A percentile compares a stretch with the other conserved stretches of the same genome.
phyloP scores from a whole-genome alignment of 1,140 invertebrate genomes.

The Zeugodacus cucurbitae region DNA sequence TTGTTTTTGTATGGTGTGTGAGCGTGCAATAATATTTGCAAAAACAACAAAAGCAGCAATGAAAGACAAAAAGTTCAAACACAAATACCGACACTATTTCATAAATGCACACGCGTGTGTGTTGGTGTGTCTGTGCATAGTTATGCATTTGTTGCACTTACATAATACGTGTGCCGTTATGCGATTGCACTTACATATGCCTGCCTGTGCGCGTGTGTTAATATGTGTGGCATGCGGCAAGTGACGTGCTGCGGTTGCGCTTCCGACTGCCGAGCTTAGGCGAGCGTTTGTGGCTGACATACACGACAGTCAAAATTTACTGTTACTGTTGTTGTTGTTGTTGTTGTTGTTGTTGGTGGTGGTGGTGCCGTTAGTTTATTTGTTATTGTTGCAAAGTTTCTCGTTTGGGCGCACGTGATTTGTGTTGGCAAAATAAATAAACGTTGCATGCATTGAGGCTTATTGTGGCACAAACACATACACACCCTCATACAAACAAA shows the following conservation, averaged over 20 bases:
- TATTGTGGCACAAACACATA: background rate
- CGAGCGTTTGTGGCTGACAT: background rate
- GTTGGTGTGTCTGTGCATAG: background rate
- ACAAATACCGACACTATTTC: background rate
- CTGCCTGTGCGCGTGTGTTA: background rate
- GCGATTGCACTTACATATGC: background rate
- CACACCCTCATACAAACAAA: background rate
- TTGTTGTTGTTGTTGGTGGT: background rate
- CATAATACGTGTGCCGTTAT: background rate
- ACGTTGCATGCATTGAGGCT: background rate
- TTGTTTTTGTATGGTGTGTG: background rate
- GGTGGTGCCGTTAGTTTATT: background rate
- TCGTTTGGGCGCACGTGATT: slow-evolving; percentile 38
- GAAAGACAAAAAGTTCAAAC: background rate
- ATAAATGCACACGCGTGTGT: background rate
- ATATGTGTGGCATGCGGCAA: slow-evolving; percentile 13
- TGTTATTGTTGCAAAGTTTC: background rate
- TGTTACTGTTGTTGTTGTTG: background rate
- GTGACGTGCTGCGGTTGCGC: slow-evolving; percentile 12
- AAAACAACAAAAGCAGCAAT: background rate
- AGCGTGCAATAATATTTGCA: slow-evolving; percentile 19
- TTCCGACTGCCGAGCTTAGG: slow-evolving; percentile 6
- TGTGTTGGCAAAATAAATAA: slow-evolving; percentile 37
- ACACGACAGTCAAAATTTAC: background rate
- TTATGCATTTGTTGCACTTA: background rate